These are phyloP conservation scores for Drosophila mayaguana DNA, from an alignment of 2,888 invertebrate genomes.

Conservation along the genomic window DNA sequence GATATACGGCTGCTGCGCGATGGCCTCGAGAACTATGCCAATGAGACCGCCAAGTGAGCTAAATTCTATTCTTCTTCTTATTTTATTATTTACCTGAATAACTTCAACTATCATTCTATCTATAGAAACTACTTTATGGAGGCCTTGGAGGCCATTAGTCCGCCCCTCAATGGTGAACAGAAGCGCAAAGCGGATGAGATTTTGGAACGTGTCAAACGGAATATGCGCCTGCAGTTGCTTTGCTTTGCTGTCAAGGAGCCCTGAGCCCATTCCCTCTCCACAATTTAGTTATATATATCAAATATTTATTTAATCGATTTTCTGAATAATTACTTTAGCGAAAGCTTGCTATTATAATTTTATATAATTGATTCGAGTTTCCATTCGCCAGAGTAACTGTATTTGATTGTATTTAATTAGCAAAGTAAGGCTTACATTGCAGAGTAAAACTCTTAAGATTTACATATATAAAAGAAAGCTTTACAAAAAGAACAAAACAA, in stretches of 20 bases:
- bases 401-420: constrained; percentile 29
- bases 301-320: constrained; percentile 11
- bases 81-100: not conserved
- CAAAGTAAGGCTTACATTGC: constrained; percentile 13
- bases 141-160: constrained; percentile 90
- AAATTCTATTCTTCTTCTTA: not conserved
- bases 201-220: constrained; percentile 87
- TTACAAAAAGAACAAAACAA: not conserved
- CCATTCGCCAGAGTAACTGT: constrained; percentile 9
- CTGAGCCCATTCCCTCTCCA: constrained; percentile 62
- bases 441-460: constrained; percentile 21
- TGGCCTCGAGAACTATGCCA: constrained; percentile 88
- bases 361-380: not conserved
- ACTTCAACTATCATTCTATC: constrained; percentile 49
- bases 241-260: constrained; percentile 86
- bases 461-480: constrained; percentile 1
- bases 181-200: constrained; percentile 88
- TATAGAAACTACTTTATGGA: constrained; percentile 91
- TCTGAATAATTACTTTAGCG: constrained; percentile 8
- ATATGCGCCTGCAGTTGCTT: constrained; percentile 89
- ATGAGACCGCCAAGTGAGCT: constrained; percentile 88
- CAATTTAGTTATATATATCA: constrained; percentile 9
- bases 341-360: not conserved
- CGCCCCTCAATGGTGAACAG: constrained; percentile 88
- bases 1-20: constrained; percentile 90